Base-by-base conservation (phyloP, 2,888 invertebrate genomes). In the Auanema freiburgensis region DNA sequence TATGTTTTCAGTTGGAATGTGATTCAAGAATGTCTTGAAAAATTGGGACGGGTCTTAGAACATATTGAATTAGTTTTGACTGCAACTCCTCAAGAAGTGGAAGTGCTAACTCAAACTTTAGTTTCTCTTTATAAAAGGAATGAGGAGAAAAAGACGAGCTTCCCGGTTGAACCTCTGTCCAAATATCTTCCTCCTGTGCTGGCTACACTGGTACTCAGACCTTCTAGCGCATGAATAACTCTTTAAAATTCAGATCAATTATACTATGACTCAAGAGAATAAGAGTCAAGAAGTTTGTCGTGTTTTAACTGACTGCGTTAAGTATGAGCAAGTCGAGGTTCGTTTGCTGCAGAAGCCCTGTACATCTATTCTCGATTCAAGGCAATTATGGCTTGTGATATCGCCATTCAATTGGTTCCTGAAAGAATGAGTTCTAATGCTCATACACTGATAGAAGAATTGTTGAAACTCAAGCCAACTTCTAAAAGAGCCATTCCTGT, bases 181-280 rank as follows among this genome's bases (percentile, higher is more conserved):
- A 68, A 61, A 51, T 67, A 67, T 52, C 57, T 74, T 42, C 74
- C 69, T n/a, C 74, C 74, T 3, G 72, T 73, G 2, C 55, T 73
- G 43, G 60, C 66, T 14, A 60, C 57, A 33, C 56, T 74, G 33
- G 65, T 73, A 6, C 3, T n/a, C 43, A 43, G 43, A 43, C 11
- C 14, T 12, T 11, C 43, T 43, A 43, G 43, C n/a, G 43, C 11
- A 5, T 18, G 21, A 46, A 46, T 18, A 46, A 8, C 12, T 25
- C 16, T 12, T 3, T 24, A 23, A 50, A 42, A 41, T 50, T 24
- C 56, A 65, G 65, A 33, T 65, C 21, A 65, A 60, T 40, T 65
- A 65, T 49, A 65, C 59, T 5, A 25, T 44, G 21, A 25, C 40
- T 21, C 49, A 21, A 12, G 49, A 57, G 12, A 42, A 40, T 12